Base-by-base conservation (phyloP, 2,888 invertebrate genomes). In the Dasysyrphus tricinctus region DNA sequence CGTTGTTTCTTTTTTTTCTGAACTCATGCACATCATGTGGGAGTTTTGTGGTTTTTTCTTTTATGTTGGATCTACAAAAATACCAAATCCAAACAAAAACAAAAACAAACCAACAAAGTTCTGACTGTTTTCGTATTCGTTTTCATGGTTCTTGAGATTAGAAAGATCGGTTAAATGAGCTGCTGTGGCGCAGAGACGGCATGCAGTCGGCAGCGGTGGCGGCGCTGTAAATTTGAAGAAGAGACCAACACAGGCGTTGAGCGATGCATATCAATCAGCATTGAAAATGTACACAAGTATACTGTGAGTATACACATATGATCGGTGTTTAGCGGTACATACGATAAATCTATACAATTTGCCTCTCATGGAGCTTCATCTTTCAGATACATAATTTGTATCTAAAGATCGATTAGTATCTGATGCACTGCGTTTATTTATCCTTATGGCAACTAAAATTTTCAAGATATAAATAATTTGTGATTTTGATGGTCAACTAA, bases 181-280 rank as follows among this genome's bases (percentile, higher is more conserved):
- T 34, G 37, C 5, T 19, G 37, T 7, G 57, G 57, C 8, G 24
- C n/a, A 12, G 14, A 24, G 11, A 19, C 19, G 37, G 37, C 1
- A 9, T 8, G 24, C 24, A 5, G 34, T 3, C 16, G n/a, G n/a
- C 0, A 3, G 12, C 12, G 44, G 14, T 0, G 14, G 44, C 44
- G 63, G 42, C 42, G 42, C 63, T 63, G 63, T 3, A 32, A 63
- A 39, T n/a, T 63, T 44, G 32, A 44, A 63, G 29, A 63, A 32
- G 32, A 72, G 72, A 84, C 76, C 70, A 70, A 76, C 54, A 51
- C 61, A 65, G n/a, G 54, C 51, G 85, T 67, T 81, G 85, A 85
- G 69, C 61, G 81, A 85, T 74, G 85, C 69, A 74, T 77, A 85
- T 85, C 85, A 77, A 77, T 85, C 85, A 85, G 61, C 85, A 77